Conservation (phyloP, 1,140 invertebrate species). For the Planococcus citri region DNA sequence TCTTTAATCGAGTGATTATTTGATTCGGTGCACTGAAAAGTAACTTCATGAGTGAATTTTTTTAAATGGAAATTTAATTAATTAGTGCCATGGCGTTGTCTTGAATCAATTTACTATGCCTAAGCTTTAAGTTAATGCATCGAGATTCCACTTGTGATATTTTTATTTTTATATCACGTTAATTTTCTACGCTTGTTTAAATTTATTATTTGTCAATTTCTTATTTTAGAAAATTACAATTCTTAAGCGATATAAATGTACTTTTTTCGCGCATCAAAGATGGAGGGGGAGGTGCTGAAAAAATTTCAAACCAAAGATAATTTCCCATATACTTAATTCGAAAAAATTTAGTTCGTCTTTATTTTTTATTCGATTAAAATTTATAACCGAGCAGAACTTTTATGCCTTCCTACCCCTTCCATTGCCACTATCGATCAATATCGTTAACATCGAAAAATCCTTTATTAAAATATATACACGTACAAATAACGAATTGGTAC, state of each 20-base stretch:
- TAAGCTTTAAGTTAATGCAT: not conserved
- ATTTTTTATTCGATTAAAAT: too few relatives aligned
- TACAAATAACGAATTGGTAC: too few relatives aligned
- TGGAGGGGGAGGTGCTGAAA: too few relatives aligned
- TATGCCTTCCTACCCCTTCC: too few relatives aligned
- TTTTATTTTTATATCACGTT: conserved; percentile 15
- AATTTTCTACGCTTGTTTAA: conserved; percentile 4
- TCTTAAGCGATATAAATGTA: not conserved
- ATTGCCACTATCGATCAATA: too few relatives aligned
- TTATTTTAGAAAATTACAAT: not conserved
- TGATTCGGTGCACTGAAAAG: not conserved
- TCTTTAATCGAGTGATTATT: not conserved
- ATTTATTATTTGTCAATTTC: not conserved
- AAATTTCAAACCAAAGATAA: too few relatives aligned
- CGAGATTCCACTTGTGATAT: conserved; percentile 10
- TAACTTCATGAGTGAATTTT: not conserved
- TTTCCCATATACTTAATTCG: too few relatives aligned
- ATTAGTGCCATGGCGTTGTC: not conserved
- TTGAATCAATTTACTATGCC: not conserved
- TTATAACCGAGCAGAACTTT: too few relatives aligned
- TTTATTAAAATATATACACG: too few relatives aligned
- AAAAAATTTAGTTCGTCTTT: too few relatives aligned
- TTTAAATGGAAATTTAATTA: not conserved
- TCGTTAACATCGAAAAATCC: too few relatives aligned
- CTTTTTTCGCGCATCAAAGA: too few relatives aligned